Evolutionary conservation across 2,113 vertebrate species (phyloP).

Genomic region (Eupsittula cactorum): DNA sequence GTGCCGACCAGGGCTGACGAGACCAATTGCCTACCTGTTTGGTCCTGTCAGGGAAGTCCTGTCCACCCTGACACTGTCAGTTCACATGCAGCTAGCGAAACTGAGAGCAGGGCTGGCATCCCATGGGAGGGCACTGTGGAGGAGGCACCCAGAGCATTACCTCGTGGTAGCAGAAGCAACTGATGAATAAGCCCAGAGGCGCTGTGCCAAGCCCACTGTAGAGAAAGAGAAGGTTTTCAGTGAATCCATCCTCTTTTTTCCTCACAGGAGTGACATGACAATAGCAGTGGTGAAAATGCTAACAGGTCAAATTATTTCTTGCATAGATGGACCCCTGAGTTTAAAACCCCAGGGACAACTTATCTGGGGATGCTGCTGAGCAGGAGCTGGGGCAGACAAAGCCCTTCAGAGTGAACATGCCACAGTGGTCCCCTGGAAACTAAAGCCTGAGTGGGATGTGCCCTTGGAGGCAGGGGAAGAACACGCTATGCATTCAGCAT

Average conservation of each 20-base stretch:
- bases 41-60: neutral
- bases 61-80: neutral
- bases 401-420: neutral
- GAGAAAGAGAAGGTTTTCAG: neutral
- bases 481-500: neutral
- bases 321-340: neutral
- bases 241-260: neutral
- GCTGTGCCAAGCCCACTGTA: neutral
- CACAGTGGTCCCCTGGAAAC: rapidly evolving
- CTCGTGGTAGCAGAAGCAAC: neutral
- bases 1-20: neutral
- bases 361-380: neutral
- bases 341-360: neutral
- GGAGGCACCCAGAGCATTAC: neutral
- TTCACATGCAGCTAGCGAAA: neutral
- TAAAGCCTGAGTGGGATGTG: neutral
- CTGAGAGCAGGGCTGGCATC: neutral
- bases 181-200: neutral
- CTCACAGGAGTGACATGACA: neutral
- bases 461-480: neutral
- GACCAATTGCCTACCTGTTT: neutral
- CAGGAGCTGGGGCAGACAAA: neutral
- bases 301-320: neutral
- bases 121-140: neutral
- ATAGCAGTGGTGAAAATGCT: neutral